Evolutionary conservation across 2,113 vertebrate species (phyloP).

Genomic region (Atherinomorus stipes): DNA sequence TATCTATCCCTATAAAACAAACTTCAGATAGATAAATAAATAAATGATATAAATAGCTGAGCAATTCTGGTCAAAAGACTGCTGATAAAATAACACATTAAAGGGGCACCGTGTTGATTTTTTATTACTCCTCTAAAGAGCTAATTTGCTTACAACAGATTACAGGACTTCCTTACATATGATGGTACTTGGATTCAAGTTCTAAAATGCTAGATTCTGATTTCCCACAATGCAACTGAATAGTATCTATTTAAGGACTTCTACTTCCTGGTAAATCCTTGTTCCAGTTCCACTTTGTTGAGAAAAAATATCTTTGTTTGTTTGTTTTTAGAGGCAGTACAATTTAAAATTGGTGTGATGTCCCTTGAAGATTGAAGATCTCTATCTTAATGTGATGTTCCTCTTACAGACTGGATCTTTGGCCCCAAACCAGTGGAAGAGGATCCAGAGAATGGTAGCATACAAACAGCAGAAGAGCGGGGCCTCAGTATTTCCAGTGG

Average conservation of each 20-base stretch:
- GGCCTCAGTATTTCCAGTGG: constrained; percentile 31
- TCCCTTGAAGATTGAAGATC: too few species aligned
- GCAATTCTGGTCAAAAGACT: not conserved
- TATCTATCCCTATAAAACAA: too few species aligned
- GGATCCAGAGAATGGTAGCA: constrained; percentile 53
- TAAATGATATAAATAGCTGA: not conserved
- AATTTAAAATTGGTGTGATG: too few species aligned
- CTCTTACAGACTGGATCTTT: constrained; percentile 73
- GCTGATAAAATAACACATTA: not conserved
- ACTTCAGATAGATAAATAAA: too few species aligned
- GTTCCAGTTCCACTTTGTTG: too few species aligned
- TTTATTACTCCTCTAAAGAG: not conserved
- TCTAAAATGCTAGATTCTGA: not conserved
- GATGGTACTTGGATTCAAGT: not conserved
- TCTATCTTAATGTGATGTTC: not conserved
- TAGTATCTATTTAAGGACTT: not conserved
- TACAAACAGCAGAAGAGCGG: constrained; percentile 34
- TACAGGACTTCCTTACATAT: not conserved
- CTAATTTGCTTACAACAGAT: not conserved
- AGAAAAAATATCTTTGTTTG: too few species aligned
- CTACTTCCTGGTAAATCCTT: too few species aligned
- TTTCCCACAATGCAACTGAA: not conserved
- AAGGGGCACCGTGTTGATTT: not conserved
- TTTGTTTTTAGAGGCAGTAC: too few species aligned
- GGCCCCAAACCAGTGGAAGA: constrained; percentile 70